Percentiles rank a stretch among this genome's conserved stretches.
These are phyloP conservation scores for Drosophila neoperkinsi DNA, from an alignment of 2,888 invertebrate genomes.

Conservation along the genomic window DNA sequence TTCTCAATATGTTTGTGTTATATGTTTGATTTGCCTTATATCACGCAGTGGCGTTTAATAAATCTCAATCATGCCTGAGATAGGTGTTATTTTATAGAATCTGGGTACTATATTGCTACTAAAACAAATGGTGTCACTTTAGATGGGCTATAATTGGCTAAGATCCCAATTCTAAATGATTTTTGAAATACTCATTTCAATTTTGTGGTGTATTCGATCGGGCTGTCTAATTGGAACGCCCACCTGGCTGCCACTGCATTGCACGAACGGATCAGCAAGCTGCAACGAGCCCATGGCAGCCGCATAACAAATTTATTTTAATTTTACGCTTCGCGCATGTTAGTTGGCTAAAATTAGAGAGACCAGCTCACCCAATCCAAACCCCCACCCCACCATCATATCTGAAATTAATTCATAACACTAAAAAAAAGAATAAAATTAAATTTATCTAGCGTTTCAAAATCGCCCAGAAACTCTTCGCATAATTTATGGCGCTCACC, in stretches of 20 bases:
- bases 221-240: slow-evolving; percentile 42
- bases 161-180: slow-evolving; percentile 32
- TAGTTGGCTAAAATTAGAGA: slow-evolving; percentile 43
- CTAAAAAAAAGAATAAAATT: slow-evolving; percentile 17
- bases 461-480: slow-evolving; percentile 34
- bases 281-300: slow-evolving; percentile 6
- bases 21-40: neutral
- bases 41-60: neutral
- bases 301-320: slow-evolving; percentile 57
- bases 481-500: slow-evolving; percentile 29
- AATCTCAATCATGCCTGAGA: neutral
- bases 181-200: slow-evolving; percentile 23
- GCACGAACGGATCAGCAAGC: slow-evolving; percentile 5
- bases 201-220: slow-evolving; percentile 31
- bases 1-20: no score
- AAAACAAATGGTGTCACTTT: neutral
- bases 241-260: slow-evolving; percentile 35
- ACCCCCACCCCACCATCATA: neutral
- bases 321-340: slow-evolving; percentile 33
- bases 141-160: slow-evolving; percentile 28
- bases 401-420: slow-evolving; percentile 42
- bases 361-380: slow-evolving; percentile 3
- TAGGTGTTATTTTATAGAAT: neutral
- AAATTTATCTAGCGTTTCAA: slow-evolving; percentile 49
- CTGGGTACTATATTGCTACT: neutral